phyloP scores from a whole-genome alignment of 2,797 vertebrate genomes.

The Peromyscus attwateri region DNA sequence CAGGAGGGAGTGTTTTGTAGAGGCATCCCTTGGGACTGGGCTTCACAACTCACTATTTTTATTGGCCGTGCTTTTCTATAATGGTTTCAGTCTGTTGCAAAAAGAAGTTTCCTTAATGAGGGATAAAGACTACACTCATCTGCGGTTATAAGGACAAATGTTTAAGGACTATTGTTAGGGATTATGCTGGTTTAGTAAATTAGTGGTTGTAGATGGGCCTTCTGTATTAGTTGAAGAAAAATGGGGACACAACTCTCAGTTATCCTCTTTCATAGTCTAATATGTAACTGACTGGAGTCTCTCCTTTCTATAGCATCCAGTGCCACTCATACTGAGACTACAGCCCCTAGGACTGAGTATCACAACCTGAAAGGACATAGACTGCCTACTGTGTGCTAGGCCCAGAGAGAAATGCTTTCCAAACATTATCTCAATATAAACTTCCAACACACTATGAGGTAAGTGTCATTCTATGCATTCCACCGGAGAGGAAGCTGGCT shows the following conservation, averaged over 20 bases:
- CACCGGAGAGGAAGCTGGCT: not conserved
- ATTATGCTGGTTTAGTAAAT: not conserved
- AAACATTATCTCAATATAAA: not conserved
- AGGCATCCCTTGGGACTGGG: not conserved
- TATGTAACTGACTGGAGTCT: not conserved
- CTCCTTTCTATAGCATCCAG: not conserved
- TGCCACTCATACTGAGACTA: not conserved
- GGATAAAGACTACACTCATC: not conserved
- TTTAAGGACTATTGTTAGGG: not conserved
- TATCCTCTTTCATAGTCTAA: not conserved
- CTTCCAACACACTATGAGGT: not conserved
- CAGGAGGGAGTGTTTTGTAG: not conserved
- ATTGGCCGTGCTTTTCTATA: no score
- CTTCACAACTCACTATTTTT: not conserved
- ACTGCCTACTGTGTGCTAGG: not conserved
- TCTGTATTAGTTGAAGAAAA: not conserved
- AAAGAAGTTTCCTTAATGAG: not conserved
- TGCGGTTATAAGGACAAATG: not conserved
- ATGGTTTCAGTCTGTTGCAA: not conserved
- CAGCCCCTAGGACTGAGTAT: rapidly evolving
- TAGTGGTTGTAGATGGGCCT: not conserved
- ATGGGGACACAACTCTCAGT: not conserved
- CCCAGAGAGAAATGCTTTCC: not conserved
- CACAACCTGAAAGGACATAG: not conserved
- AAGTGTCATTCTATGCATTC: not conserved